These are phyloP conservation scores for Parapristionchus giblindavisi DNA, from an alignment of 2,888 invertebrate genomes.

Conservation along the genomic window DNA sequence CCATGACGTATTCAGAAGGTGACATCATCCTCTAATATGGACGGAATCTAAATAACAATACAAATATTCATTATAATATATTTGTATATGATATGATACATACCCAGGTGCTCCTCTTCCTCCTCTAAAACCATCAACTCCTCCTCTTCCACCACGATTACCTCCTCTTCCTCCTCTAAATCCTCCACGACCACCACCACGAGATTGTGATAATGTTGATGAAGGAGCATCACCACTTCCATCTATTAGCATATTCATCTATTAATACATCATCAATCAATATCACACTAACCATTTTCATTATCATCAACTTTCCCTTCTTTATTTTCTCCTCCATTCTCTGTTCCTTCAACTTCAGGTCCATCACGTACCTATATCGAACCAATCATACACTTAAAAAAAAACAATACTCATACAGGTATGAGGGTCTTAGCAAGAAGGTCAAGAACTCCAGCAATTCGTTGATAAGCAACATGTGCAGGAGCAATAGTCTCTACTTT, in stretches of 20 bases:
- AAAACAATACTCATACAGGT: conserved; percentile 51
- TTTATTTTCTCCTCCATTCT: conserved; percentile 3
- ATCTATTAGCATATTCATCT: too few relatives aligned
- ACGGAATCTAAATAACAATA: background rate
- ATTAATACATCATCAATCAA: background rate
- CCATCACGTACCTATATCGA: conserved; percentile 5
- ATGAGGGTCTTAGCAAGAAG: conserved; percentile 59
- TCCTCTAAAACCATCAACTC: conserved; percentile 41
- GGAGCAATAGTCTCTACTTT: conserved; percentile 68
- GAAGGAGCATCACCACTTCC: too few relatives aligned
- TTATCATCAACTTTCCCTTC: background rate
- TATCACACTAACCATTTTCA: background rate
- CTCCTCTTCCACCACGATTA: conserved; percentile 38
- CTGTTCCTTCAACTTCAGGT: conserved; percentile 7
- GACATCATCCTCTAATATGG: background rate
- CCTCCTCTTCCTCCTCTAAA: conserved; percentile 43
- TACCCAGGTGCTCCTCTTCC: conserved; percentile 36
- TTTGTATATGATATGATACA: background rate
- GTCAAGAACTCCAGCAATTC: conserved; percentile 66
- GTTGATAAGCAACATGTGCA: conserved; percentile 64
- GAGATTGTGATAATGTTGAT: too few relatives aligned
- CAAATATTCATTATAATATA: background rate
- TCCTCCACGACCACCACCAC: conserved; percentile 46
- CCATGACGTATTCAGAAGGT: background rate
- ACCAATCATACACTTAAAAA: background rate